Base-by-base conservation (phyloP, 2,888 invertebrate genomes). In the Mesoligia furuncula region DNA sequence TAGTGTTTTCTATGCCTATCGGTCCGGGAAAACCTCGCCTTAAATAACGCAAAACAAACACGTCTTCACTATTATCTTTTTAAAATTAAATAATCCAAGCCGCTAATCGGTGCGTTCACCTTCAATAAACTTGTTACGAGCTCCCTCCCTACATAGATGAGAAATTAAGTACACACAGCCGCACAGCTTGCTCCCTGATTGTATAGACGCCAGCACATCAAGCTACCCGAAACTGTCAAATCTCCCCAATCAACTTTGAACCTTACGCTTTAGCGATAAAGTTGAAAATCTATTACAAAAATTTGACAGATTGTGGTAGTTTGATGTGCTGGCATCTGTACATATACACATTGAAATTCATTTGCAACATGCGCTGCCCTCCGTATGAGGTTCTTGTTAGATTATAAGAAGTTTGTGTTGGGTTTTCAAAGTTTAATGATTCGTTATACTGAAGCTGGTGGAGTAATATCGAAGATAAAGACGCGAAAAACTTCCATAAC, bases 111-210 rank as follows among this genome's bases (percentile, higher is more conserved):
- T 65, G 36, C 77, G 27, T 79, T 73, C 54, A 75, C 83, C 88
- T 66, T 76, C 62, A n/a, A 66, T 88, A 88, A 88, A 87, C 82
- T 76, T 77, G 83, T 88, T 87, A 88, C 76, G 45, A 67, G 62
- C 80, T 78, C 73, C 36, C 80, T 77, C 70, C 70, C 76, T 76
- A 78, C 73, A 74, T 69, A 80, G 75, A 86, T 80, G 67, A 75
- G 68, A 79, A 87, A 79, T 83, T 84, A 81, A 73, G 77, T 88
- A 85, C 79, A 86, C 69, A 79, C 66, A 77, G 75, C 77, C 31
- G 36, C 78, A 77, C 79, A 81, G 74, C 67, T 74, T 84, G 77
- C 66, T 67, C 66, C 45, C 42, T 68, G 48, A 39, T 57, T 80
- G 69, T 31, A 31, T 4, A 31, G 31, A 31, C 31, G 31, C 31